These are phyloP conservation scores for Cephalopachus bancanus DNA, from an alignment of 2,797 vertebrate genomes.

Conservation along the genomic window DNA sequence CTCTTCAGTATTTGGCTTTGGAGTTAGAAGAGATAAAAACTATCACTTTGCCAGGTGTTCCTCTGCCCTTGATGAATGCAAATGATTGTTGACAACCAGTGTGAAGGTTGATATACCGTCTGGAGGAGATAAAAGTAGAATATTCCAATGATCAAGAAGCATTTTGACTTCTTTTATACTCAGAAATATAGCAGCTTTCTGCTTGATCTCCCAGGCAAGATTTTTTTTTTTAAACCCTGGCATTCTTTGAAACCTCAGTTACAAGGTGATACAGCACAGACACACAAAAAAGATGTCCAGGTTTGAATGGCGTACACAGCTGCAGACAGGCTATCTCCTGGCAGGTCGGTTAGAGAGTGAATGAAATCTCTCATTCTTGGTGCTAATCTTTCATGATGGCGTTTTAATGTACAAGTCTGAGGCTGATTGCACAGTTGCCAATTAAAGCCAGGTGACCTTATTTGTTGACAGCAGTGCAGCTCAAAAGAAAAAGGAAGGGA, in stretches of 20 bases:
- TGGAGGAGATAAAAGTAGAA: background rate
- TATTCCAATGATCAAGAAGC: background rate
- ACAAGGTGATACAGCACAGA: background rate
- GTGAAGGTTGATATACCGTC: rapidly evolving
- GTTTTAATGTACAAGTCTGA: background rate
- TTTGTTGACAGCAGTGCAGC: conserved; percentile 59
- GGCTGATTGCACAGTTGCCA: conserved; percentile 35
- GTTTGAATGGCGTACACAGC: rapidly evolving
- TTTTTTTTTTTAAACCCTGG: background rate
- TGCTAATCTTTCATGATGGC: background rate
- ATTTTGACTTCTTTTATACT: background rate
- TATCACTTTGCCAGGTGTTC: background rate
- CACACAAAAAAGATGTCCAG: background rate
- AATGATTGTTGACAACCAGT: background rate
- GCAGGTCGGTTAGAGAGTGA: background rate
- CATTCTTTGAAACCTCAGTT: background rate
- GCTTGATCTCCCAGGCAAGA: background rate
- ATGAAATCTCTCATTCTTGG: background rate
- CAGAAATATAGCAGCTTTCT: background rate
- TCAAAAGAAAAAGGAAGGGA: conserved; percentile 29
- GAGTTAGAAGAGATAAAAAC: background rate
- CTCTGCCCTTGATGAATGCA: background rate
- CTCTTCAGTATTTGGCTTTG: background rate
- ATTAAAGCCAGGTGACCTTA: conserved; percentile 65
- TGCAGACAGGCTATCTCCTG: background rate